Percentiles rank a stretch among this genome's conserved stretches.
Conservation (phyloP, 92 coral and sea anemone species). For the Porites divaricata region DNA sequence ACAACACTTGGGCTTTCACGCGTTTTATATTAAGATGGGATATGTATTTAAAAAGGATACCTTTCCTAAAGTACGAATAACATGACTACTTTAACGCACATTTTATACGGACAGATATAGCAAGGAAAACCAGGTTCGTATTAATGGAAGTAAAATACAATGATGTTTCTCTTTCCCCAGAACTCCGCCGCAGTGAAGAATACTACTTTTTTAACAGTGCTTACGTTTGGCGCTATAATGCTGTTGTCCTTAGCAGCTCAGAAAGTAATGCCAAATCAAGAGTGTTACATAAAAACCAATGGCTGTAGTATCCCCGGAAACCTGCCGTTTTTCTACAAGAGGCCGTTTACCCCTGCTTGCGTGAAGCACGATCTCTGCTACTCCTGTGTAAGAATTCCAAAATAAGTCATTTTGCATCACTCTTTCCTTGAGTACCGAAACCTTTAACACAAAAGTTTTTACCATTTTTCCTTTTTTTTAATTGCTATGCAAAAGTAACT, state of each 20-base stretch:
- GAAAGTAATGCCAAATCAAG: not conserved
- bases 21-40: not conserved
- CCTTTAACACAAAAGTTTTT: too few species aligned
- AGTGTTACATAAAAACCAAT: constrained; percentile 51
- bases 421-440: not conserved
- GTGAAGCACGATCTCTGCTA: constrained; percentile 93
- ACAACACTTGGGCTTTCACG: too few species aligned
- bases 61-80: too few species aligned
- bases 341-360: constrained; percentile 81
- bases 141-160: too few species aligned
- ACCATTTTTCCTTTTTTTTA: too few species aligned
- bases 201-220: not conserved
- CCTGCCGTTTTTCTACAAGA: constrained; percentile 66
- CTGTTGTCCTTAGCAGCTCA: not conserved
- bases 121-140: too few species aligned
- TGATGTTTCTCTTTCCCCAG: not conserved
- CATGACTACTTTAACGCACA: too few species aligned
- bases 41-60: too few species aligned
- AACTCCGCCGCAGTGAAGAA: not conserved
- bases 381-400: constrained; percentile 70
- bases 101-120: too few species aligned
- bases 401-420: not conserved
- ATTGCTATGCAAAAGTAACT: too few species aligned
- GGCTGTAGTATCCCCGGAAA: constrained; percentile 82
- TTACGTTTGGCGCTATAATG: not conserved